Base-by-base conservation (phyloP, 2,888 invertebrate species). In the Sminthurides aquaticus region DNA sequence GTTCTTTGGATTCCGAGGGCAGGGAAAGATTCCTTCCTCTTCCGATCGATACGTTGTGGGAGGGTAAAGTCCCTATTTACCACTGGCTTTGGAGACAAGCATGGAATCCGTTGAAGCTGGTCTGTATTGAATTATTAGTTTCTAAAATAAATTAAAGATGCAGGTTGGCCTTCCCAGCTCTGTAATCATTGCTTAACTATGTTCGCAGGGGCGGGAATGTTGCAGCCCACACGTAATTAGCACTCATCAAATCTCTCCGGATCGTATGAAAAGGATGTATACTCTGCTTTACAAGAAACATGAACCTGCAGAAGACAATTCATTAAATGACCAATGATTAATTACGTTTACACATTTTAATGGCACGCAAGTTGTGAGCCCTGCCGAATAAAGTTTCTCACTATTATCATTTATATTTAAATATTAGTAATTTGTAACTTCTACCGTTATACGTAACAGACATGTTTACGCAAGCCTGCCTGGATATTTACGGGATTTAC, bases 21-120 rank as follows among this genome's bases (percentile, higher is more conserved):
- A 24, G 67, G 22, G 69, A 74, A 60, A 26, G 68, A 59, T 73
- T 72, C 63, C 62, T 74, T 1, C 71, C 71, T 0, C 22, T 73
- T 11, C 66, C 71, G 1, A 60, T 72, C 25, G 60, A 61, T 3
- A 57, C 65, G 1, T 61, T 73, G 20, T 64, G 71, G 3, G 67
- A 60, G 28, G 68, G 67, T 8, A 60, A 70, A 26, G 61, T 73
- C 24, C 67, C 71, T 18, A 62, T 61, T 43, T 68, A 67, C 62
- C 73, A 73, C 49, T 72, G 72, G 71, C 66, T 73, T 49, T 71
- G 73, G 71, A 61, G 64, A 56, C 71, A 73, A 67, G 67, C 71
- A 3, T 74, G 71, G 72, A 69, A 69, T 66, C 67, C 69, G n/a
- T 20, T 71, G 3, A 66, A 64, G 64, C 54, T 67, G 25, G 72